A percentile compares a stretch with the other conserved stretches of the same genome.
phyloP scores from a whole-genome alignment of 2,113 vertebrate genomes.

The Corydoras maculifer region DNA sequence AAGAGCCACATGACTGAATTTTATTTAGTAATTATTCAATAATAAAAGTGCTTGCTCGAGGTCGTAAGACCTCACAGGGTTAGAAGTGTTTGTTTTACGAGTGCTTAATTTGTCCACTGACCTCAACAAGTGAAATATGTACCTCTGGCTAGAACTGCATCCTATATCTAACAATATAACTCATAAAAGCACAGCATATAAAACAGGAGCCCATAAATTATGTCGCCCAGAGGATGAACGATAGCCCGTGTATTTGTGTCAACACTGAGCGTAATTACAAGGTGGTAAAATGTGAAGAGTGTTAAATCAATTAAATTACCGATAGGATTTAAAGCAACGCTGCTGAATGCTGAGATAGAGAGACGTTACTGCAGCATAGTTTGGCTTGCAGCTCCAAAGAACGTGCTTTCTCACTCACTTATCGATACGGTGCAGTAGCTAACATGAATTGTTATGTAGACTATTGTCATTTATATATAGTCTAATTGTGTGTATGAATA shows the following conservation, averaged over 20 bases:
- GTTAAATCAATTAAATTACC: slow-evolving; percentile 65
- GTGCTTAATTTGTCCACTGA: slow-evolving; percentile 62
- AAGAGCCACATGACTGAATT: too few species aligned
- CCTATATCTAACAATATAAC: slow-evolving; percentile 60
- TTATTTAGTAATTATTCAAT: too few species aligned
- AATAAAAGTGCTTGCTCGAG: too few species aligned
- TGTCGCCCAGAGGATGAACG: slow-evolving; percentile 55
- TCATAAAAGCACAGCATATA: slow-evolving; percentile 65
- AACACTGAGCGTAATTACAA: slow-evolving; percentile 74
- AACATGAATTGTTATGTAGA: too few species aligned
- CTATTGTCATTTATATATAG: too few species aligned
- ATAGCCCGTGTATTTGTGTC: slow-evolving; percentile 66
- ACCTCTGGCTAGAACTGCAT: slow-evolving; percentile 61
- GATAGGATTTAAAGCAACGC: too few species aligned
- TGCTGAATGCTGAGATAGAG: too few species aligned
- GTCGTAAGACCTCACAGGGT: slow-evolving; percentile 4
- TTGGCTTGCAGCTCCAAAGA: too few species aligned
- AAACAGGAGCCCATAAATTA: slow-evolving; percentile 71
- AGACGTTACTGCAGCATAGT: too few species aligned
- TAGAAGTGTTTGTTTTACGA: slow-evolving; percentile 49
- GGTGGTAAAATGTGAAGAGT: slow-evolving; percentile 72
- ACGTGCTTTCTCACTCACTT: too few species aligned
- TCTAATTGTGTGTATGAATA: too few species aligned
- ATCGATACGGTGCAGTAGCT: too few species aligned
- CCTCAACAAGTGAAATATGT: slow-evolving; percentile 68